These are phyloP conservation scores for Pterocles burchelli DNA, from an alignment of 2,113 vertebrate species.

Conservation along the genomic window DNA sequence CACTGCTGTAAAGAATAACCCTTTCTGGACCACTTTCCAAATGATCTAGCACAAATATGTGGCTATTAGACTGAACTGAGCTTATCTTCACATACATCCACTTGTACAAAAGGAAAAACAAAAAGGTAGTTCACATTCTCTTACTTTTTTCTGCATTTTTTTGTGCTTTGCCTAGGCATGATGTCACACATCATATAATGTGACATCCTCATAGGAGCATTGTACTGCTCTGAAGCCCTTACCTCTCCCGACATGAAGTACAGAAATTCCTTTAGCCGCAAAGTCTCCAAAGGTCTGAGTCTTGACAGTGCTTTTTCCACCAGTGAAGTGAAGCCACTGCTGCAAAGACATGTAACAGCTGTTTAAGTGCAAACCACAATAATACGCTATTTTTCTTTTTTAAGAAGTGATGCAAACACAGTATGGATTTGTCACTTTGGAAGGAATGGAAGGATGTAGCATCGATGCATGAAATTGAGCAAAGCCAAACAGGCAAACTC, in stretches of 20 bases:
- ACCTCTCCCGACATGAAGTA: background rate
- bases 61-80: background rate
- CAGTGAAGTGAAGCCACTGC: background rate
- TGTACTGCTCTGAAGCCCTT: background rate
- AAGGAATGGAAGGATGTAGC: background rate
- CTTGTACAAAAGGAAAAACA: background rate
- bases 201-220: background rate
- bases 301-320: background rate
- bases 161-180: background rate
- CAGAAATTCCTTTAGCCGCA: background rate
- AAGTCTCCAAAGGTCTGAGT: background rate
- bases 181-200: no score
- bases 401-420: background rate
- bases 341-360: background rate
- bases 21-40: background rate
- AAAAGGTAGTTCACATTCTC: background rate
- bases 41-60: background rate
- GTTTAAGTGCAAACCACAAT: background rate
- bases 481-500: background rate
- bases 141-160: background rate
- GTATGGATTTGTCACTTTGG: background rate
- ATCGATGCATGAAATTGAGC: background rate
- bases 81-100: background rate
- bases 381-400: background rate
- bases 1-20: background rate